Evolutionary conservation across 2,888 invertebrate species (phyloP).

Genomic region (Loripinus fragilis): DNA sequence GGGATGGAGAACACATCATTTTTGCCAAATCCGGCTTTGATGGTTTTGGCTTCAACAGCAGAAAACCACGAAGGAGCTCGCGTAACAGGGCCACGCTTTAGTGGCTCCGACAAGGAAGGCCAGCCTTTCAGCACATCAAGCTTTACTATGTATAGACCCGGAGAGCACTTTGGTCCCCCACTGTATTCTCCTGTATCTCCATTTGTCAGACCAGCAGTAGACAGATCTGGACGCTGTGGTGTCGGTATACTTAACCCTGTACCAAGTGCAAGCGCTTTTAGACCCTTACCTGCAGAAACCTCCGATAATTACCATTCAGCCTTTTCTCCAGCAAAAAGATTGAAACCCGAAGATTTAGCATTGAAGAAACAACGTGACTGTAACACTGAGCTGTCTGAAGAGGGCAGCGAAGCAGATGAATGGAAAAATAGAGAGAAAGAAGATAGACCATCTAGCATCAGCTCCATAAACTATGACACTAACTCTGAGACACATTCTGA

Average conservation of each 20-base stretch:
- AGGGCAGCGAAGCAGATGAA: conserved; percentile 52
- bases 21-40: conserved; percentile 78
- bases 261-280: conserved; percentile 73
- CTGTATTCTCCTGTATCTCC: conserved; percentile 77
- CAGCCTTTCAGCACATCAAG: conserved; percentile 67
- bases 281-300: conserved; percentile 73
- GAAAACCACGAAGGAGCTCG: conserved; percentile 75
- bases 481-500: conserved; percentile 78
- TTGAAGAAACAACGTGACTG: conserved; percentile 42
- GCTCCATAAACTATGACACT: conserved; percentile 73
- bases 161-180: conserved; percentile 79
- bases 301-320: conserved; percentile 76
- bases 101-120: conserved; percentile 71
- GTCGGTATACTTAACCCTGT: conserved; percentile 71
- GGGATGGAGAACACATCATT: conserved; percentile 78
- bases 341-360: conserved; percentile 67
- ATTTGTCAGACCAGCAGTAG: conserved; percentile 72
- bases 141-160: conserved; percentile 76
- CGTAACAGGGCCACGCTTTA: conserved; percentile 65
- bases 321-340: conserved; percentile 78
- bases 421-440: conserved; percentile 66
- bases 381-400: conserved; percentile 30
- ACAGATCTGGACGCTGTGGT: conserved; percentile 67
- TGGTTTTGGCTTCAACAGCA: conserved; percentile 79
- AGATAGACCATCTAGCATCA: conserved; percentile 76